Base-by-base conservation (phyloP, 2,888 invertebrate genomes). In the Blera fallax region DNA sequence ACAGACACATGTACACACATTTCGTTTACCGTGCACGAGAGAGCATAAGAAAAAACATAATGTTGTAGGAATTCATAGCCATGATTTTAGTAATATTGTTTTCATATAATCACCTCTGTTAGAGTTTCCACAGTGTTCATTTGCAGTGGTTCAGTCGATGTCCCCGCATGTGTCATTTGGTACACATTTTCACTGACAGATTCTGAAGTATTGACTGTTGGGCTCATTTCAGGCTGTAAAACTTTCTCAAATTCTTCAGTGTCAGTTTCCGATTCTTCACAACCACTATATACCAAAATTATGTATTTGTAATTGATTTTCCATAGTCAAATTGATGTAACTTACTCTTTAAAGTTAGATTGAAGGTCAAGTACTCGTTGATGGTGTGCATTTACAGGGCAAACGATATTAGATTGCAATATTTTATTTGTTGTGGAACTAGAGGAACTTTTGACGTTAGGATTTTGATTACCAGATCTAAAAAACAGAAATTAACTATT, bases 161-260 rank as follows among this genome's bases (percentile, higher is more conserved):
- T 52, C 88, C 89, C 52, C 87, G 85, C 69, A 83, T 89, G 70
- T 21, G 88, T 88, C 73, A 89, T 88, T n/a, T 70, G 72, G 29
- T 67, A 65, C 8, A 87, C 67, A 79, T 87, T 87, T 69, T 89
- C 89, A 54, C 87, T 89, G 2, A 90, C 90, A 7, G 91, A 90
- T n/a, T 85, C 81, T 14, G 52, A 90, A 88, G 78, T 72, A 37
- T 87, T 87, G 16, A 82, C 70, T 54, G 87, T 79, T 34, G 72
- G 92, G 5, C 94, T 94, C 29, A 94, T 92, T 7, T 93, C 94
- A 54, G 76, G 72, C 56, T 80, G 85, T 6, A 80, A 18, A 11
- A 97, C 94, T 90, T 95, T 96, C 92, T 97, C 97, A 92, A 96
- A 97, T 89, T 96, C 97, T 89, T 96, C 96, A 0, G 95, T 95